A percentile compares a stretch with the other conserved stretches of the same genome.
Conservation (phyloP, 2,113 vertebrate species). For the Acrocephalus kingi region DNA sequence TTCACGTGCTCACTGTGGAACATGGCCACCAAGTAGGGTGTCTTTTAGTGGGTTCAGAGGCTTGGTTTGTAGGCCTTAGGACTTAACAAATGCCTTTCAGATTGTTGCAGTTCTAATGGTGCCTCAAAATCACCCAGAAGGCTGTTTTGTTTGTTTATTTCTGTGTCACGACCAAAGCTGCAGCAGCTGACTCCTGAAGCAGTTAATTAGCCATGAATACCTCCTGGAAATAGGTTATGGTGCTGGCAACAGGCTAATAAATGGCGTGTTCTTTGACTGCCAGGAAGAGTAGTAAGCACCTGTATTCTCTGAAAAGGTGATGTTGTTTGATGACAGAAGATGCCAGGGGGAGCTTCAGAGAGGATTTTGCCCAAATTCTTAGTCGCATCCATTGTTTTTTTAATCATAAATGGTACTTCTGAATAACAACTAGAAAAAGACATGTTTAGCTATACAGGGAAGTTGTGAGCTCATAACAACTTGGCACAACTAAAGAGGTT, state of each 20-base stretch:
- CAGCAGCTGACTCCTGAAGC: neutral
- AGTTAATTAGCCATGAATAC: neutral
- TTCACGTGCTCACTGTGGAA: neutral
- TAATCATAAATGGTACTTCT: neutral
- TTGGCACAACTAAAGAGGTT: neutral
- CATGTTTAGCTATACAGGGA: neutral
- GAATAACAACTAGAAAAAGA: neutral
- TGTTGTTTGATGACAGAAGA: neutral
- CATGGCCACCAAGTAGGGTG: accelerated
- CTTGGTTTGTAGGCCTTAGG: neutral
- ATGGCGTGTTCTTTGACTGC: neutral
- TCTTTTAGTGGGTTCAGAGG: neutral
- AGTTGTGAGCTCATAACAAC: neutral
- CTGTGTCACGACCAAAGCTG: neutral
- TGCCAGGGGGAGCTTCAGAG: neutral
- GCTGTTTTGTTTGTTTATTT: neutral
- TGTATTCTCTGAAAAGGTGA: neutral
- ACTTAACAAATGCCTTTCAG: neutral
- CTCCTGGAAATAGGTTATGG: slow-evolving; percentile 28
- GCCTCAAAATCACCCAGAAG: neutral
- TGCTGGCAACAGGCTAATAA: neutral
- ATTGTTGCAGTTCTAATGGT: neutral
- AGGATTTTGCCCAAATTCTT: neutral
- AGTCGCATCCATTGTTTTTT: neutral
- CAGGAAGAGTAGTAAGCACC: neutral